A percentile compares a stretch with the other conserved stretches of the same genome.
Conservation (phyloP, 2,113 vertebrate species). For the Indri indri region DNA sequence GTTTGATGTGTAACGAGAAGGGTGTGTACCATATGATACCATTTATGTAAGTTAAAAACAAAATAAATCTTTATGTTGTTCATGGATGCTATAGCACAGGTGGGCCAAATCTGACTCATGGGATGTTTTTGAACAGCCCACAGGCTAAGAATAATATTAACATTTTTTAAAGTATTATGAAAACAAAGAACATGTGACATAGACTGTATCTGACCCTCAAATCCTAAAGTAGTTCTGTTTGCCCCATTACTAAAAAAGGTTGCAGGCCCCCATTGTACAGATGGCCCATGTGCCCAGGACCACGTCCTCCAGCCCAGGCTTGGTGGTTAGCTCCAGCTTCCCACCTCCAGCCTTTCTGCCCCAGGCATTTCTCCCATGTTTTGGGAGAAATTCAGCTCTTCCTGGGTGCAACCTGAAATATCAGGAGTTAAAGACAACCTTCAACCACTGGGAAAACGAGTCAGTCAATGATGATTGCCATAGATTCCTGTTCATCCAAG, state of each 20-base stretch:
- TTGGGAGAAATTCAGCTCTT: not conserved
- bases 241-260: not conserved
- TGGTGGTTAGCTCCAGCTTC: not conserved
- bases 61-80: not conserved
- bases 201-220: not conserved
- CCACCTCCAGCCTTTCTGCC: not conserved
- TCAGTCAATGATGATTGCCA: accelerated
- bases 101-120: not conserved
- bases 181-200: not conserved
- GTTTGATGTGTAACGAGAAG: not conserved
- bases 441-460: not conserved
- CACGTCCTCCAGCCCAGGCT: too few relatives aligned
- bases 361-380: not conserved
- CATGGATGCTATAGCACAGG: not conserved
- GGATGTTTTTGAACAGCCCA: not conserved
- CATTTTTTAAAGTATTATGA: not conserved
- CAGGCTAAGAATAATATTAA: not conserved
- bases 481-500: not conserved
- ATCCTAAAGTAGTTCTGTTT: not conserved
- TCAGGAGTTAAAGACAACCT: not conserved
- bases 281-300: not conserved
- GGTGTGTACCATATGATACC: not conserved
- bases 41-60: not conserved
- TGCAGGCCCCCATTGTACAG: not conserved
- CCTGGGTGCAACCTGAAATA: not conserved